Base-by-base conservation (phyloP, 2,113 vertebrate genomes). In the Cacatua alba region DNA sequence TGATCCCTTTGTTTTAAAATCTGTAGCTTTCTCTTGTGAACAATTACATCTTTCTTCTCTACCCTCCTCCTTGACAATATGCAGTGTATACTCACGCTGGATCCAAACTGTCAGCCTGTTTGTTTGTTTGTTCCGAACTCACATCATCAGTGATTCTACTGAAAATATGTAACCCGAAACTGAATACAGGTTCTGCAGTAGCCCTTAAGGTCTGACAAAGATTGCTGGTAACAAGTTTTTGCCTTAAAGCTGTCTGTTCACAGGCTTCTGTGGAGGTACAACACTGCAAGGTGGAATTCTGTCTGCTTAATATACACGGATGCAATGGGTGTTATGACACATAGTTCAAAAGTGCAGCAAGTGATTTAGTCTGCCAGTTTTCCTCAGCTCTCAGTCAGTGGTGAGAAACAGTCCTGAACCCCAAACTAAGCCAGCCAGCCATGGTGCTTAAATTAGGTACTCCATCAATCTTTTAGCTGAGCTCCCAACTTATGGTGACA, bases 331-430 rank as follows among this genome's bases (percentile, higher is more conserved):
- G 46, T 59, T 67, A 49, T 3, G 72, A 60, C 15, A 29, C 48
- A 6, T 4, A 29, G 83, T 55, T 92, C 69, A 37, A 31, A 86
- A 94, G 57, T 88, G 48, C 81, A 89, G 28, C 80, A 86, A 68
- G 39, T 28, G 86, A 51, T 84, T 46, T 24, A 81, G 88, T 81
- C 88, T 92, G 82, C n/a, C 88, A 78, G 64, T 57, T 82, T 65
- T 74, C 55, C 49, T 96, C 72, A 92, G 80, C 88, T 95, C 68
- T 83, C 86, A 67, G 80, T 83, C 76, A 94, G 76, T 92, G 83
- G 28, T 88, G 92, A 86, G 90, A 96, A 92, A 53, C 39, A 92
- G 83, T 86, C 37, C 76, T 86, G 83, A 91, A 77, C 91, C 0
- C 2, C 74, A 74, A 88, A 90, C 60, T 63, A 81, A 94, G 72